Evolutionary conservation across 1,140 invertebrate genomes (phyloP).

Genomic region (Neuroterus valhalla): DNA sequence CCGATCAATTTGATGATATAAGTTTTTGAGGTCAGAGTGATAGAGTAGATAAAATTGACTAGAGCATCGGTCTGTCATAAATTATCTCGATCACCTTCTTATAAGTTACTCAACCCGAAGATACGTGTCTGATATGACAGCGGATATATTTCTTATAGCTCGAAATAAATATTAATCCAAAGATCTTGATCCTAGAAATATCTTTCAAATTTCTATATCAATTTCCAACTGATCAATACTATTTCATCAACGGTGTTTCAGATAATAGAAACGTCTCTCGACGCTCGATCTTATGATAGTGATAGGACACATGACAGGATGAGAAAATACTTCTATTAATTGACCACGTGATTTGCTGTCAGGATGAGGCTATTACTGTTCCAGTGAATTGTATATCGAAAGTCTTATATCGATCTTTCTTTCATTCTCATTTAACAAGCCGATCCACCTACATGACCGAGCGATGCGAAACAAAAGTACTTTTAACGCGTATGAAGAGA

Average conservation of each 20-base stretch:
- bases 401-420: background rate
- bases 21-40: background rate
- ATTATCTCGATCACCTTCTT: background rate
- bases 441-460: background rate
- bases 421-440: background rate
- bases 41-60: background rate
- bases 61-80: background rate
- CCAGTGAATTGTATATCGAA: background rate
- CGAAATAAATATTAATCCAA: background rate
- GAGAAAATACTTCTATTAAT: conserved; percentile 9
- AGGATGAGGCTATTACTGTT: background rate
- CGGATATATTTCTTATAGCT: background rate
- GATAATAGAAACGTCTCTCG: background rate
- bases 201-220: too few species aligned
- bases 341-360: background rate
- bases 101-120: background rate
- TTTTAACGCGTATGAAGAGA: conserved; percentile 1
- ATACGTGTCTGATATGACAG: background rate
- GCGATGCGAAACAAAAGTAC: background rate
- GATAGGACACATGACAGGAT: background rate
- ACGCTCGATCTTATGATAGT: background rate
- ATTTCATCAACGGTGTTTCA: background rate
- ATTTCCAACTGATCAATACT: too few species aligned
- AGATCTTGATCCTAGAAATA: background rate
- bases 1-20: background rate